These are phyloP conservation scores for Hepsetus odoe DNA, from an alignment of 2,113 vertebrate genomes.

Conservation along the genomic window DNA sequence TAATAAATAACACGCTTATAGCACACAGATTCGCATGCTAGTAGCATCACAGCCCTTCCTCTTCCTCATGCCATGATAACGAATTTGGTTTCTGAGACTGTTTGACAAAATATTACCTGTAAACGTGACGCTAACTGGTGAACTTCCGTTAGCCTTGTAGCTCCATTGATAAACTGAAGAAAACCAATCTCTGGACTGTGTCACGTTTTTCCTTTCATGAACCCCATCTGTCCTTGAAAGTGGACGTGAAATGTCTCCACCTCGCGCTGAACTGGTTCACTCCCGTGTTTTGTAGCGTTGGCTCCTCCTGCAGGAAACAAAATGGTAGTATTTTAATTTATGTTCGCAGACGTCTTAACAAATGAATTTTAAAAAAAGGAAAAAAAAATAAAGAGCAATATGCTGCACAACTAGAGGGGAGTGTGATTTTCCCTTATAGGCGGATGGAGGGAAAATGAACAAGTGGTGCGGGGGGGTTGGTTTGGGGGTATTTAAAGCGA, in stretches of 20 bases:
- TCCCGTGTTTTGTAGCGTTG: background rate
- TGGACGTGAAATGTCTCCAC: background rate
- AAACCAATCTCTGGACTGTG: no score
- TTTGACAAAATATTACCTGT: no score
- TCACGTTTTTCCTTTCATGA: no score
- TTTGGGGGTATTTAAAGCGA: slow-evolving; percentile 73
- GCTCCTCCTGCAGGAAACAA: slow-evolving; percentile 51
- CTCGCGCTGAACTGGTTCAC: background rate
- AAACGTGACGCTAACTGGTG: no score
- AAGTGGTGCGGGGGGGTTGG: slow-evolving; percentile 31
- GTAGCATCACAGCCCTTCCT: no score
- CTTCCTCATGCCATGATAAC: no score
- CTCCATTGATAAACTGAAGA: no score
- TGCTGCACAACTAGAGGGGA: slow-evolving; percentile 75
- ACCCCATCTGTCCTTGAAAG: no score
- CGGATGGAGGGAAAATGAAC: slow-evolving; percentile 18
- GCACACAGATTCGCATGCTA: no score
- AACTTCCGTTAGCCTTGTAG: no score
- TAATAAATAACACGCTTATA: no score
- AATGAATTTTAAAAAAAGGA: slow-evolving; percentile 50
- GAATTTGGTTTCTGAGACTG: no score
- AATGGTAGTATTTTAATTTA: slow-evolving; percentile 76
- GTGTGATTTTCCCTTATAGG: slow-evolving; percentile 33
- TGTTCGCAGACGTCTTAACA: slow-evolving; percentile 79
- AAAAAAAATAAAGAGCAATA: slow-evolving; percentile 68